Conservation (phyloP, 2,113 vertebrate species). For the Corythornis cristatus region DNA sequence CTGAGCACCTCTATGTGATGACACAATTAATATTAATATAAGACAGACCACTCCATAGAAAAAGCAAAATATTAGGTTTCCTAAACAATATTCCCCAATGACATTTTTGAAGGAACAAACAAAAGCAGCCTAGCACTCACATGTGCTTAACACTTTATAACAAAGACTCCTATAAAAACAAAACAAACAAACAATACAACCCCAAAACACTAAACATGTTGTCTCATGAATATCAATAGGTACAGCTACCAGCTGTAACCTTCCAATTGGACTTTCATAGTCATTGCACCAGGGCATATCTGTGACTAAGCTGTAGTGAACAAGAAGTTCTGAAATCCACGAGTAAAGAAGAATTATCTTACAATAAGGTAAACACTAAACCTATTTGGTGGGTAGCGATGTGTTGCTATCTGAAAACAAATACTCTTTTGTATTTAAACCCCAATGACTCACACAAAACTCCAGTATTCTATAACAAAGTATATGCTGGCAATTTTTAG, state of each 20-base stretch:
- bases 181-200: not conserved
- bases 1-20: not conserved
- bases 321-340: slow-evolving; percentile 2
- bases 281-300: not conserved
- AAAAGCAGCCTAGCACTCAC: not conserved
- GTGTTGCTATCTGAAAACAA: not conserved
- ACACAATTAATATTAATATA: not conserved
- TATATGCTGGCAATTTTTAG: not conserved
- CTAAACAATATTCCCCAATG: not conserved
- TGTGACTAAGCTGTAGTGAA: not conserved
- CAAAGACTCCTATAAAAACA: not conserved
- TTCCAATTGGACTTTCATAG: not conserved
- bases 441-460: slow-evolving; percentile 6
- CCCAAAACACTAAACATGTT: not conserved
- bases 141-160: not conserved
- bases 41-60: not conserved
- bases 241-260: not conserved
- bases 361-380: not conserved
- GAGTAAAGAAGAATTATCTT: not conserved
- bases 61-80: not conserved
- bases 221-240: not conserved
- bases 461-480: not conserved
- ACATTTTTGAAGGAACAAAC: not conserved
- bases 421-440: not conserved
- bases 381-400: not conserved